Percentiles rank a stretch among this genome's conserved stretches.
phyloP scores from a whole-genome alignment of 2,888 invertebrate species.

The Chloroclystis v-ata region DNA sequence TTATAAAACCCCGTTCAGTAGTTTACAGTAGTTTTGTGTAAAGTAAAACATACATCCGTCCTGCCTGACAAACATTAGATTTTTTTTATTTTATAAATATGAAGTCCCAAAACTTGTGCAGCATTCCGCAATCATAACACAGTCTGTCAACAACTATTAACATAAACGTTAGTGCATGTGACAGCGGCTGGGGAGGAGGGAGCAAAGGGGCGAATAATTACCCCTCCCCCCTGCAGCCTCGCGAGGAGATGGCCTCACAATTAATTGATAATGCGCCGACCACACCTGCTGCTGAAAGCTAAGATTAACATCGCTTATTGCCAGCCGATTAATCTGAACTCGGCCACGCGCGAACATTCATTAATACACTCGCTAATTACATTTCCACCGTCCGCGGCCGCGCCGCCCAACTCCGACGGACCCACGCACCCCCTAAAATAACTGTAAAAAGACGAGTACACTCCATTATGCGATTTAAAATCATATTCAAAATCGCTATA shows the following conservation, averaged over 20 bases:
- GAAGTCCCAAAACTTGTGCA: not conserved
- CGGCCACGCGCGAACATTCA: conserved; percentile 61
- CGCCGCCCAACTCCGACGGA: not conserved
- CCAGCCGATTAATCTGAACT: conserved; percentile 52
- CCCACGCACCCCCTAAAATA: conserved; percentile 51
- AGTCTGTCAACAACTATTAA: conserved; percentile 36
- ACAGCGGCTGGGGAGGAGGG: conserved; percentile 33
- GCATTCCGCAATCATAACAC: conserved; percentile 17
- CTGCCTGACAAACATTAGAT: too few species aligned
- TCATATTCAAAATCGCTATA: conserved; percentile 72
- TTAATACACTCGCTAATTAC: conserved; percentile 37
- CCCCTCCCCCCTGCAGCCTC: conserved; percentile 26
- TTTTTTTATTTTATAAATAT: too few species aligned
- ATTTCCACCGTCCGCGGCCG: conserved; percentile 4
- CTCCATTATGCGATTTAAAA: conserved; percentile 76
- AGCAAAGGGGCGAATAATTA: conserved; percentile 40
- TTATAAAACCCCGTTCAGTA: too few species aligned
- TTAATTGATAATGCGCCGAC: conserved; percentile 57
- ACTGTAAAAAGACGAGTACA: conserved; percentile 61
- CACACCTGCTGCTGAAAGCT: conserved; percentile 67
- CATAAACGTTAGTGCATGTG: conserved; percentile 54
- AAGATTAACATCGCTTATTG: conserved; percentile 67
- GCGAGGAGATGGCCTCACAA: conserved; percentile 40
- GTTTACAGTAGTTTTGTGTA: too few species aligned
- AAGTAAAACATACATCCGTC: too few species aligned